Percentiles rank a stretch among this genome's conserved stretches.
These are phyloP conservation scores for Leptinotarsa lineolata DNA, from an alignment of 1,140 invertebrate species.

Conservation along the genomic window DNA sequence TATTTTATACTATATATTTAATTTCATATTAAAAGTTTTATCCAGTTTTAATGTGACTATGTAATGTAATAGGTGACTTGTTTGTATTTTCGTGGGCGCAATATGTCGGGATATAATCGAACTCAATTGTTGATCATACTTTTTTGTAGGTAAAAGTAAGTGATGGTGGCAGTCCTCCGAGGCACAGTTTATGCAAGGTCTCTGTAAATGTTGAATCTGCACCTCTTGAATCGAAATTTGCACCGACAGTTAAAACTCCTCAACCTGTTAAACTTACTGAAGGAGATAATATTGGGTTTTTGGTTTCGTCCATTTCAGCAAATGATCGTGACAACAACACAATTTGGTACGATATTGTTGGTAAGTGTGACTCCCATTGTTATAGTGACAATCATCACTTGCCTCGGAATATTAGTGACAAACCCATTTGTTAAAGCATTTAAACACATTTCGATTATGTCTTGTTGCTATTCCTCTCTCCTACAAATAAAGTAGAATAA, in stretches of 20 bases:
- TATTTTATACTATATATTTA: too few relatives aligned
- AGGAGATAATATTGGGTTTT: conserved; percentile 80
- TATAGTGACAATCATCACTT: too few relatives aligned
- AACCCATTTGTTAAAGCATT: too few relatives aligned
- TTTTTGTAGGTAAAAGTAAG: conserved; percentile 73
- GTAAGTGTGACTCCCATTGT: conserved; percentile 61
- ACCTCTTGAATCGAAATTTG: conserved; percentile 63
- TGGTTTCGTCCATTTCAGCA: conserved; percentile 81
- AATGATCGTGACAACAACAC: conserved; percentile 81
- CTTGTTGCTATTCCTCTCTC: too few relatives aligned
- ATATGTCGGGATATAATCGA: too few relatives aligned
- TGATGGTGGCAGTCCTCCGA: conserved; percentile 74
- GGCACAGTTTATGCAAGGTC: conserved; percentile 72
- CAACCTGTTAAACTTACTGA: conserved; percentile 78
- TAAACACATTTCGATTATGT: too few relatives aligned
- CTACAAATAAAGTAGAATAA: too few relatives aligned
- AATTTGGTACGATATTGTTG: conserved; percentile 88
- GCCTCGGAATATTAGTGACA: too few relatives aligned
- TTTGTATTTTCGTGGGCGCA: too few relatives aligned
- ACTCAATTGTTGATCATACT: not conserved
- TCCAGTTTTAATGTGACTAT: too few relatives aligned
- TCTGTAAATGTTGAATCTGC: conserved; percentile 68
- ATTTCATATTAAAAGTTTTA: too few relatives aligned
- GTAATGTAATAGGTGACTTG: too few relatives aligned
- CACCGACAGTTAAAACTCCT: conserved; percentile 66